These are phyloP conservation scores for Parnassius mnemosyne DNA, from an alignment of 2,888 invertebrate genomes.

Conservation along the genomic window DNA sequence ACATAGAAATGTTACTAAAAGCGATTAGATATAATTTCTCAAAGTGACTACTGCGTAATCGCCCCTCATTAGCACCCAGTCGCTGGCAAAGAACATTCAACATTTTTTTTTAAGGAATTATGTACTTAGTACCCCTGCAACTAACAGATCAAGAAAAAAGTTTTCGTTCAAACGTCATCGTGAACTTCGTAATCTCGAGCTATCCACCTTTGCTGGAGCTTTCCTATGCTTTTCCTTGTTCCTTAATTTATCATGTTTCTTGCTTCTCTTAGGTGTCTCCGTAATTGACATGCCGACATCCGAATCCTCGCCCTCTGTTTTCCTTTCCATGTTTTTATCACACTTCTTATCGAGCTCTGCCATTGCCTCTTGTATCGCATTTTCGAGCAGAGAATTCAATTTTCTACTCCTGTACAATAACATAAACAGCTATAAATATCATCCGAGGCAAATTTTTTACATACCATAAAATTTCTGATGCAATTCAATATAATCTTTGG, in stretches of 20 bases:
- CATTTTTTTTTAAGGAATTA: slow-evolving; percentile 6
- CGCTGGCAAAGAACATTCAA: slow-evolving; percentile 7
- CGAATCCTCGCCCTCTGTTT: slow-evolving; percentile 25
- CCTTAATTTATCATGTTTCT: slow-evolving; percentile 49
- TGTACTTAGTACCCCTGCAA: slow-evolving; percentile 15
- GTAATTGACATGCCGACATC: slow-evolving; percentile 26
- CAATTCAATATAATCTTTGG: slow-evolving; percentile 41
- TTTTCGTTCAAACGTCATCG: slow-evolving; percentile 54
- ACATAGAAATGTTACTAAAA: slow-evolving; percentile 9
- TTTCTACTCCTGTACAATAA: slow-evolving; percentile 89
- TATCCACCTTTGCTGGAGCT: slow-evolving; percentile 48
- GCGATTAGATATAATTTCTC: slow-evolving; percentile 1
- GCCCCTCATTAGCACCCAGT: slow-evolving; percentile 16
- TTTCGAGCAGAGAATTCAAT: slow-evolving; percentile 93
- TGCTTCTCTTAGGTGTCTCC: slow-evolving; percentile 50
- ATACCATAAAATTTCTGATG: slow-evolving; percentile 4
- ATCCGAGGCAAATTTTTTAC: slow-evolving; percentile 31
- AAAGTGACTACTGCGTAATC: slow-evolving; percentile 1
- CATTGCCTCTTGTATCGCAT: slow-evolving; percentile 96
- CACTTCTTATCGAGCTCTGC: slow-evolving; percentile 89
- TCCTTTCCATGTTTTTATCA: slow-evolving; percentile 38
- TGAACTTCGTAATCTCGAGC: slow-evolving; percentile 75
- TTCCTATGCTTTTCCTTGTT: slow-evolving; percentile 52
- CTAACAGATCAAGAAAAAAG: slow-evolving; percentile 8
- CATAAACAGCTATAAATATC: slow-evolving; percentile 21